Percentiles rank a stretch among this genome's conserved stretches.
phyloP scores from a whole-genome alignment of 2,888 invertebrate species.

The Branchipolynoe longqiensis region DNA sequence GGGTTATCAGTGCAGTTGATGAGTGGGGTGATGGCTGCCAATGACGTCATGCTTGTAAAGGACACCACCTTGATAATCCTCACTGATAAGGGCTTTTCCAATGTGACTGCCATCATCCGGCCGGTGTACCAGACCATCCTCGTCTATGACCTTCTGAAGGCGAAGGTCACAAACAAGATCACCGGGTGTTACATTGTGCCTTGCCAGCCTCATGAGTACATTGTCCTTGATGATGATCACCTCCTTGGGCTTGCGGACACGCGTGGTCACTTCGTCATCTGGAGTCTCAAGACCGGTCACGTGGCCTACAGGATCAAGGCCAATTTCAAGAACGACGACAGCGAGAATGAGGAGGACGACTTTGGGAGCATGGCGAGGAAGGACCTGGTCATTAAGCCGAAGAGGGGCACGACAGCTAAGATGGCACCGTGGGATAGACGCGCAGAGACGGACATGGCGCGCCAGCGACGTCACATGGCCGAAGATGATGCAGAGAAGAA shows the following conservation, averaged over 20 bases:
- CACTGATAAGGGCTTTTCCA: slow-evolving; percentile 76
- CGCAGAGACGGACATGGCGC: slow-evolving; percentile 73
- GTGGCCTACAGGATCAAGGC: slow-evolving; percentile 75
- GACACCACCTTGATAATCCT: slow-evolving; percentile 77
- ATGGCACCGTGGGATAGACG: slow-evolving; percentile 80
- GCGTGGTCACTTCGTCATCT: slow-evolving; percentile 78
- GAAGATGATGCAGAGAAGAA: slow-evolving; percentile 73
- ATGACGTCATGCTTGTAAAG: slow-evolving; percentile 76
- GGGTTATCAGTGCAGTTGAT: slow-evolving; percentile 75
- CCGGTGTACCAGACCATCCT: slow-evolving; percentile 77
- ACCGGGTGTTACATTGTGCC: slow-evolving; percentile 77
- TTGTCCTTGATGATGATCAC: slow-evolving; percentile 75
- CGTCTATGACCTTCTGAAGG: slow-evolving; percentile 76
- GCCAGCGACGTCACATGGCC: slow-evolving; percentile 70
- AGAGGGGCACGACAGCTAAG: slow-evolving; percentile 70
- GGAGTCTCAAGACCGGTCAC: slow-evolving; percentile 77
- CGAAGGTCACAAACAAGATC: slow-evolving; percentile 75
- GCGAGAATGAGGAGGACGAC: slow-evolving; percentile 37
- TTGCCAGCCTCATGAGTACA: slow-evolving; percentile 78
- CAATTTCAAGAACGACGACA: slow-evolving; percentile 70
- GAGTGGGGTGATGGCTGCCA: slow-evolving; percentile 75
- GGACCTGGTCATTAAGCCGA: slow-evolving; percentile 57
- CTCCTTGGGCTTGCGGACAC: slow-evolving; percentile 79
- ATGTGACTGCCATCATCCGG: slow-evolving; percentile 71
- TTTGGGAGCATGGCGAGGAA: background rate